Conservation (phyloP, 2,113 vertebrate genomes). For the Arizona elegans region DNA sequence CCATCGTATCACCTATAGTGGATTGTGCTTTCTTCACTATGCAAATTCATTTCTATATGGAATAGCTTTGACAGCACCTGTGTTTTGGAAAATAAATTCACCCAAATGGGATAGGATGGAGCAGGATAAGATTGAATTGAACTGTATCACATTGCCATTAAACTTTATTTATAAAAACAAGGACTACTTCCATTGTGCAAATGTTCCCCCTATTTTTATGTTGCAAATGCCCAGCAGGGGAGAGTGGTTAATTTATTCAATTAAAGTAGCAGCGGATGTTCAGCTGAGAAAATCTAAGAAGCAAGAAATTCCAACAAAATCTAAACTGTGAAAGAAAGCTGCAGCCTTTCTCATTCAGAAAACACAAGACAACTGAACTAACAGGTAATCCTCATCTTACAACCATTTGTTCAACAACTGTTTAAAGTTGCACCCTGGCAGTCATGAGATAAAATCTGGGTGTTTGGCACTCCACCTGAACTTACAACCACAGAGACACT, state of each 20-base stretch:
- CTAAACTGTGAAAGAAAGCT: constrained; percentile 50
- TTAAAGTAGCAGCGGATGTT: constrained; percentile 59
- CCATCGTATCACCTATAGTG: neutral
- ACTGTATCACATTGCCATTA: neutral
- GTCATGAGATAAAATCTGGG: neutral
- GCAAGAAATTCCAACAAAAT: constrained; percentile 58
- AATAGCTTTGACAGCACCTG: neutral
- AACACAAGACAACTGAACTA: constrained; percentile 41
- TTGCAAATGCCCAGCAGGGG: constrained; percentile 65
- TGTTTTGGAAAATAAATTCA: neutral
- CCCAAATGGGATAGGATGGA: neutral
- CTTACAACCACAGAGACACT: neutral
- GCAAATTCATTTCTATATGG: neutral
- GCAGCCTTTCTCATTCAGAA: constrained; percentile 39
- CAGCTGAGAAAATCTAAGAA: constrained; percentile 56
- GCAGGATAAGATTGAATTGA: neutral
- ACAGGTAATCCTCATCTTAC: constrained; percentile 22
- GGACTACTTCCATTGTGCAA: neutral
- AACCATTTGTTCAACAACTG: neutral
- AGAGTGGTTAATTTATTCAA: constrained; percentile 58
- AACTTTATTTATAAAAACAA: neutral
- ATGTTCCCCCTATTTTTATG: neutral
- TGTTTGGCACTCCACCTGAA: neutral
- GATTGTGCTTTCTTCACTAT: neutral
- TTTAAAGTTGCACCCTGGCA: neutral